A percentile compares a stretch with the other conserved stretches of the same genome.
Evolutionary conservation across 2,888 invertebrate species (phyloP).

Genomic region (Noctua janthina): DNA sequence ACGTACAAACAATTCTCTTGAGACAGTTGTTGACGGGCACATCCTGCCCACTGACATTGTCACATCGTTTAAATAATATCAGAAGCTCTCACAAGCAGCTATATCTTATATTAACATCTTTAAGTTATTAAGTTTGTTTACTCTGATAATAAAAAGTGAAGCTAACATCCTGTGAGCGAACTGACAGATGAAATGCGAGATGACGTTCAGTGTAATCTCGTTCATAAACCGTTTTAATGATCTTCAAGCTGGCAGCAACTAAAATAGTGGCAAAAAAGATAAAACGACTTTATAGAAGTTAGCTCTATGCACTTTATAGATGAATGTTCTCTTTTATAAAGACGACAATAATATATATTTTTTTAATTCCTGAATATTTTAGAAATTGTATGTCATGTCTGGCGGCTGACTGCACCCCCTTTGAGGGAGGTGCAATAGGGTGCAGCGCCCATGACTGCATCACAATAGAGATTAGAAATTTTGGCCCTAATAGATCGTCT

Average conservation of each 20-base stretch:
- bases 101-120: constrained; percentile 56
- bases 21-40: constrained; percentile 74
- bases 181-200: constrained; percentile 42
- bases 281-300: background rate
- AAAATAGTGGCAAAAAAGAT: background rate
- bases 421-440: background rate
- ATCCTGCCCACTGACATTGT: constrained; percentile 72
- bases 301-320: background rate
- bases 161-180: constrained; percentile 63
- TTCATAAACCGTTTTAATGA: constrained; percentile 32
- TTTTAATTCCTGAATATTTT: background rate
- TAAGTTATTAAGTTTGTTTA: constrained; percentile 58
- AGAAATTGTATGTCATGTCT: background rate
- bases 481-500: background rate
- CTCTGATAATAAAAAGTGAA: constrained; percentile 58
- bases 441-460: background rate
- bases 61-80: constrained; percentile 65
- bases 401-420: background rate
- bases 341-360: background rate
- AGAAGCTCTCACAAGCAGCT: constrained; percentile 45
- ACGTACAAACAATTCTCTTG: constrained; percentile 69
- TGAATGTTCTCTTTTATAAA: too few species aligned
- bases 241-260: background rate
- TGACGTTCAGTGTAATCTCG: constrained; percentile 28
- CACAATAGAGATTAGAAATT: background rate